Conservation (phyloP, 1,140 invertebrate genomes). For the Charaxes varanes region DNA sequence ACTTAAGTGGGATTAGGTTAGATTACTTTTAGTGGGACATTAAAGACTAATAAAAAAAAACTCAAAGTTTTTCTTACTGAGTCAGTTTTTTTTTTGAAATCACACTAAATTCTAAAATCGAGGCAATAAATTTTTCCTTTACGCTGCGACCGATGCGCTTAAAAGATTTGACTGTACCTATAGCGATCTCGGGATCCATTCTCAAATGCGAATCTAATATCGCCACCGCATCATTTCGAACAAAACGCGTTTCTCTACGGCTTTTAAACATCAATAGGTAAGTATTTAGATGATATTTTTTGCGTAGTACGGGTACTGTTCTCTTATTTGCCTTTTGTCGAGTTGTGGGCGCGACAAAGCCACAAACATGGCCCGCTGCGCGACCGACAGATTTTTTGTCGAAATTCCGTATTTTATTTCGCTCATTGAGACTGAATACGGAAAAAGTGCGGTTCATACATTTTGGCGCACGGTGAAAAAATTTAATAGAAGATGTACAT, state of each 20-base stretch:
- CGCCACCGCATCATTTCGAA: constrained; percentile 55
- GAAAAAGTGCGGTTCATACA: constrained; percentile 35
- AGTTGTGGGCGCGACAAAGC: constrained; percentile 70
- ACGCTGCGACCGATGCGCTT: too few relatives aligned
- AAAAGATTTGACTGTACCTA: not conserved
- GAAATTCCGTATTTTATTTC: constrained; percentile 70
- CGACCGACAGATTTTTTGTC: constrained; percentile 56
- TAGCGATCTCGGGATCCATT: constrained; percentile 7
- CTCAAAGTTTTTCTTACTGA: too few relatives aligned
- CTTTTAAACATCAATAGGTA: constrained; percentile 69
- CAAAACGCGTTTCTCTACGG: constrained; percentile 61
- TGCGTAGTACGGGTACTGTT: constrained; percentile 47
- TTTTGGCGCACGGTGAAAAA: constrained; percentile 27
- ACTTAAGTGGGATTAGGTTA: too few relatives aligned
- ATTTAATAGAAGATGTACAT: constrained; percentile 56
- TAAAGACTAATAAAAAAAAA: too few relatives aligned
- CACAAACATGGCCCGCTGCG: constrained; percentile 68
- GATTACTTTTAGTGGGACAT: too few relatives aligned
- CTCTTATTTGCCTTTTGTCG: constrained; percentile 71
- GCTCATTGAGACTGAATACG: constrained; percentile 44
- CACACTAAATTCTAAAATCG: constrained; percentile 59
- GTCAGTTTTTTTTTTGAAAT: constrained; percentile 46
- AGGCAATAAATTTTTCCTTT: too few relatives aligned
- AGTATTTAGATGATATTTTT: constrained; percentile 70
- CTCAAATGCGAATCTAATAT: constrained; percentile 65